A percentile compares a stretch with the other conserved stretches of the same genome.
Evolutionary conservation across 2,113 vertebrate species (phyloP).

Genomic region (Tylochromis polylepis): DNA sequence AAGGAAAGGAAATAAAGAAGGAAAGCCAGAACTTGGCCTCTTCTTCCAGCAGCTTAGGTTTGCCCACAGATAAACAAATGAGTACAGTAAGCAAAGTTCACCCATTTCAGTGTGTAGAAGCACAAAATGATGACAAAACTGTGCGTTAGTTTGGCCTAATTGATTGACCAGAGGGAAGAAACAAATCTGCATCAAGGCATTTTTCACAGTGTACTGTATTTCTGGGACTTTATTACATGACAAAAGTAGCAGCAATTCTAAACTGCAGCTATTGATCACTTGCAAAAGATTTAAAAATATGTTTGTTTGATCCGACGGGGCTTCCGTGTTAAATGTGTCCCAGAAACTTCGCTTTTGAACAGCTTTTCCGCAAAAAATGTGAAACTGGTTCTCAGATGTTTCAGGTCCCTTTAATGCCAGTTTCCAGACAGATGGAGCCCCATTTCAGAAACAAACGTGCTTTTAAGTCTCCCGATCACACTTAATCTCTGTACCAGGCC

Average conservation of each 20-base stretch:
- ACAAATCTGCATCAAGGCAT: neutral
- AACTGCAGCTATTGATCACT: neutral
- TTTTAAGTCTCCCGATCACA: neutral
- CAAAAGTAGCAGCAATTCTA: neutral
- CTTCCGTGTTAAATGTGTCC: neutral
- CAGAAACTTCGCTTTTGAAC: neutral
- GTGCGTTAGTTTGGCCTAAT: neutral
- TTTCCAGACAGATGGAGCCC: conserved; percentile 18
- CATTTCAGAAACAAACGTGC: neutral
- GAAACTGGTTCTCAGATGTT: conserved; percentile 21
- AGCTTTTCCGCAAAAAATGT: neutral
- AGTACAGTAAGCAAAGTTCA: neutral
- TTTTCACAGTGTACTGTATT: neutral
- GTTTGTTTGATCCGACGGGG: neutral
- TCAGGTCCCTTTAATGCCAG: conserved; percentile 14
- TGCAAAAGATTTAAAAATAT: neutral
- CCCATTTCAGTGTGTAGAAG: neutral
- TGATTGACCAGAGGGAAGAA: neutral
- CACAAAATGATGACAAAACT: neutral
- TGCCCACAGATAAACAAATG: neutral
- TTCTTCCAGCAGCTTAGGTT: neutral
- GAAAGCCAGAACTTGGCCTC: neutral
- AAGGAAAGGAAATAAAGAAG: conserved; percentile 53
- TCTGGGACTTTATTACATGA: neutral
- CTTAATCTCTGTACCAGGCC: neutral